Evolutionary conservation across 1,140 invertebrate species (phyloP), one percentile per base, ranked within the genome.

Genomic region (Aphelenchoides fujianensis): DNA sequence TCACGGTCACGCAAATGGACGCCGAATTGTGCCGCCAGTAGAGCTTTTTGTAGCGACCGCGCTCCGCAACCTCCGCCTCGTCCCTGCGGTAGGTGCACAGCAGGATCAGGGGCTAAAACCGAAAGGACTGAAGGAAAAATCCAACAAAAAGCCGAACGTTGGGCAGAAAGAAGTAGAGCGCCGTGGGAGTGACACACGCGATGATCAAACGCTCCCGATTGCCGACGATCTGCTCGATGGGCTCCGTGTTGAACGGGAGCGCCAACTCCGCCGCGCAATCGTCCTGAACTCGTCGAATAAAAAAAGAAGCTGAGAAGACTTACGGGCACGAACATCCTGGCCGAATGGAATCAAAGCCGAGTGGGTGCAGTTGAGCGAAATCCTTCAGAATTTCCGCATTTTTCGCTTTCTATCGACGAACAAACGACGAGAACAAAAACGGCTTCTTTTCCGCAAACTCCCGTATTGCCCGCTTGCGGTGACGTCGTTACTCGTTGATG

Each of bases 11-110:
- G 35, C 75, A 81, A 70, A 78, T 74, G 0, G 76, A 52, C 16
- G 48, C 36, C 30, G 78, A 80, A 66, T 80, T 69, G 32, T 79
- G 79, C 36, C 73, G 53, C 76, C 76, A 78, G 67, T 71, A 78
- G 12, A 73, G 53, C 23, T 70, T 71, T 36, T 27, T 57, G 41
- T 68, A 78, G 27, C 16, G 12, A 3, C 79, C 79, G 27, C 61
- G 28, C 54, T 78, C 77, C 28, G 36, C 35, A 35, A 78, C 52
- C 66, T 81, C 77, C 7, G 64, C 59, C 16, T 68, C 57, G n/a
- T 68, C 41, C 37, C 79, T 41, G 37, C 69, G 62, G 57, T 62
- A 78, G 12, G 68, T 68, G 48, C 75, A 80, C 5, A 79, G 57
- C 19, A 78, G 28, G 12, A 78, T n/a, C 30, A 68, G 61, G 2